Evolutionary conservation across 2,888 invertebrate genomes (phyloP), one percentile per base, ranked within the genome.

Genomic region (Lepidocyrtinus sp.): DNA sequence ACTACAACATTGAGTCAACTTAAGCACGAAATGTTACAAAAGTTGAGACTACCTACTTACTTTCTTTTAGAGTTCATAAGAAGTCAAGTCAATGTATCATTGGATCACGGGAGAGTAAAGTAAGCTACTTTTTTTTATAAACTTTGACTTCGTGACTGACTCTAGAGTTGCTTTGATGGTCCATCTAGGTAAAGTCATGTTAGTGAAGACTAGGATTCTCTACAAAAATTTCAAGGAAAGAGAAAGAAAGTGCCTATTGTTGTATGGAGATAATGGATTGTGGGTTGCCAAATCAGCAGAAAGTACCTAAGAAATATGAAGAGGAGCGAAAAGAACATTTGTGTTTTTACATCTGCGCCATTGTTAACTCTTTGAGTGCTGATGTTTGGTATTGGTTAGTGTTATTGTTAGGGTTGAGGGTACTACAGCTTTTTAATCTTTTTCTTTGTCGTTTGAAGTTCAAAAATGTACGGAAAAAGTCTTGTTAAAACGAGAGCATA

Each of bases 281-380:
- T 50, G 50, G 50, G 17, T 50, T 50, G 50, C 50, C 1, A 50
- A 17, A 50, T 50, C 50, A 50, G 50, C 50, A 50, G 50, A 50
- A 50, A 50, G 17, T 50, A n/a, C n/a, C n/a, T n/a, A 50, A 50
- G 17, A 50, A 50, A 12, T 7, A 12, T 50, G 17, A 50, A n/a
- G n/a, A n/a, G 12, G 50, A n/a, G n/a, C n/a, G n/a, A 12, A 12
- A 50, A 36, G 36, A 50, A 50, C 50, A 50, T 50, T 50, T 50
- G 50, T 12, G 50, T 50, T 50, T 50, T 36, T 50, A n/a, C 50
- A 50, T 50, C 50, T 36, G n/a, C n/a, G n/a, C n/a, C n/a, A n/a
- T n/a, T n/a, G n/a, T n/a, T n/a, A n/a, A n/a, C n/a, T n/a, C n/a
- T n/a, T n/a, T n/a, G n/a, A n/a, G n/a, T n/a, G n/a, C n/a, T n/a